Evolutionary conservation across 1,140 invertebrate species (phyloP), one percentile per base, ranked within the genome.

Genomic region (Drosophila yakuba): DNA sequence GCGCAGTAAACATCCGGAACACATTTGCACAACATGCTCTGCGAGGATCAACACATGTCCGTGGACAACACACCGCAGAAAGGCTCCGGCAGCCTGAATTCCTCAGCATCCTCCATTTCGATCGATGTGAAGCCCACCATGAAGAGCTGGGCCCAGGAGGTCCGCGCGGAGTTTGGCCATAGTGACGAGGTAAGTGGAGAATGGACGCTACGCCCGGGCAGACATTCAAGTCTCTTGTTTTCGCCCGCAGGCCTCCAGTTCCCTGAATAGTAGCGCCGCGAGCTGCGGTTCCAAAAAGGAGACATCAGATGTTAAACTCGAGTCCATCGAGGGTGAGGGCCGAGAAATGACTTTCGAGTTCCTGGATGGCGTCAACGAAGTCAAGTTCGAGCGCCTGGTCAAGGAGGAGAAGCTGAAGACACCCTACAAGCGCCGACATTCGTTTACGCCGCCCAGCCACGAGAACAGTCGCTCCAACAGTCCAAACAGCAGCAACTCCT

Each of bases 321-420:
- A 77, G 39, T 3, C 7, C 12, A 39, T 35, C 1, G 66, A 71
- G 0, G 52, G n/a, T 6, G 20, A 38, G 14, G 63, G 78, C 1
- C 89, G 91, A 2, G 78, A 90, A 52, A 92, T 92, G 15, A 69
- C 74, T 0, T 75, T 92, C 7, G 91, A 92, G 39, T 92, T 92
- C 14, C 55, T 92, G 4, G 91, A 91, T 48, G 83, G 58, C 44
- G 77, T 72, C 15, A 93, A 93, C 62, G 91, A 92, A 50, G 72
- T 79, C 20, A 92, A 92, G 41, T 92, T 91, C 47, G 91, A 92
- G 36, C 78, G 90, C 28, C 58, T 92, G 6, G 56, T 92, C 2
- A 91, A 82, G 58, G 91, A 92, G 11, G 91, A 92, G n/a, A 93
- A 93, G 66, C 25, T 92, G 3, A 92, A 93, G 74, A 93, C 90